Conservation (phyloP, 2,113 vertebrate species). For the Anoura caudifer region DNA sequence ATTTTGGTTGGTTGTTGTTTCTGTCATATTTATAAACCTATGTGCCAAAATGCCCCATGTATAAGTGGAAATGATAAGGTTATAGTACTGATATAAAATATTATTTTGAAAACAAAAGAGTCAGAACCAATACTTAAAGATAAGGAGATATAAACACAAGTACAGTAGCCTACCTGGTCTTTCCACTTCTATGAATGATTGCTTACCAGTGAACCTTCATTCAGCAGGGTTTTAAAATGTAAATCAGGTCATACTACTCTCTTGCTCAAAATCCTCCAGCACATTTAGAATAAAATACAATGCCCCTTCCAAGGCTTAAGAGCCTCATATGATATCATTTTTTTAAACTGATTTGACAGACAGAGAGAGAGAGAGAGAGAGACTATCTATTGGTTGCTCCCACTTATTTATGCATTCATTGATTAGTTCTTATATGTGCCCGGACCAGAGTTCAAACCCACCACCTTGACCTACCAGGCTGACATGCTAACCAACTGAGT, state of each 20-base stretch:
- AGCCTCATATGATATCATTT: neutral
- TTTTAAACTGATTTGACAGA: no score
- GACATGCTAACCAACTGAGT: no score
- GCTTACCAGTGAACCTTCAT: neutral
- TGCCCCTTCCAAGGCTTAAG: neutral
- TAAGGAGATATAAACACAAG: neutral
- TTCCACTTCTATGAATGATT: neutral
- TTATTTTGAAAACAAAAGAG: neutral
- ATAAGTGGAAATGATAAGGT: neutral
- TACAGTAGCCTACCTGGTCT: neutral
- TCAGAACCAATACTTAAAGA: neutral
- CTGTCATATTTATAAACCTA: neutral
- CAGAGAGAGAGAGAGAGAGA: no score
- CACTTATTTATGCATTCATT: no score
- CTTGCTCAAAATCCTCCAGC: neutral
- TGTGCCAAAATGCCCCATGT: neutral
- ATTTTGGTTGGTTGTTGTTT: neutral
- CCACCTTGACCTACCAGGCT: no score
- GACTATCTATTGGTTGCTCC: no score
- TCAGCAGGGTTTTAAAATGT: neutral
- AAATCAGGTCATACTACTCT: neutral
- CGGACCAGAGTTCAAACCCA: no score
- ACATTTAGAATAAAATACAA: neutral
- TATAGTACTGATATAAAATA: neutral
- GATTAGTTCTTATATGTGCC: no score